Evolutionary conservation across 2,888 invertebrate species (phyloP), one percentile per base, ranked within the genome.

Genomic region (Synanthedon formicaeformis): DNA sequence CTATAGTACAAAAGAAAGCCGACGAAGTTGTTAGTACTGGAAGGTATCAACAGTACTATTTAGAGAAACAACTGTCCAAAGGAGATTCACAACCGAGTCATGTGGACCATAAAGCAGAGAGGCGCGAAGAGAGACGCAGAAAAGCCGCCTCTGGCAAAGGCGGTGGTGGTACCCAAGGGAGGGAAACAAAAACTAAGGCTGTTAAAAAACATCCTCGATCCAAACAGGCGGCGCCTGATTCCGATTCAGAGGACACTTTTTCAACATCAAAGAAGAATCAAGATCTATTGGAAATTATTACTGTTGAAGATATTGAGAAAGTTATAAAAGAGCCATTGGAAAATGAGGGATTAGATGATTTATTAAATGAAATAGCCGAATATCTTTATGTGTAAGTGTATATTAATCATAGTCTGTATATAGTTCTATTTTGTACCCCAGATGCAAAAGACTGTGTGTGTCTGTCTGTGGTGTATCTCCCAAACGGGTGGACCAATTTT

Each of bases 181-280:
- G 98, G 45, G 98, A 98, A 88, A 96, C 96, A 0, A 98, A 97
- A 88, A 97, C 96, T 0, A 97, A 96, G 73, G 94, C 96, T 2
- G 94, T 94, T 0, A 98, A 98, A 71, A 98, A 96, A 81, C 92
- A 92, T 73, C 79, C 84, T 78, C 66, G 89, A 76, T 81, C 85
- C n/a, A 90, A 89, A 66, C 88, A 88, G 66, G 81, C 87, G 51
- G 88, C 89, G 49, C 90, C 90, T 52, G 91, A 91, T 61, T 91
- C 90, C 18, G 93, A 93, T 57, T 93, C 93, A 3, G 92, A 92
- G 61, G 93, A 93, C 27, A 82, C 80, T 51, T 65, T 67, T 8
- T 70, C 67, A 57, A 69, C 73, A 4, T 78, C 74, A 48, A 87
- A 85, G 58, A 90, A 89, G 57, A 69, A 57, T 45, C 75, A 71